These are phyloP conservation scores for Lapara coniferarum DNA, from an alignment of 2,888 invertebrate species.

Conservation along the genomic window DNA sequence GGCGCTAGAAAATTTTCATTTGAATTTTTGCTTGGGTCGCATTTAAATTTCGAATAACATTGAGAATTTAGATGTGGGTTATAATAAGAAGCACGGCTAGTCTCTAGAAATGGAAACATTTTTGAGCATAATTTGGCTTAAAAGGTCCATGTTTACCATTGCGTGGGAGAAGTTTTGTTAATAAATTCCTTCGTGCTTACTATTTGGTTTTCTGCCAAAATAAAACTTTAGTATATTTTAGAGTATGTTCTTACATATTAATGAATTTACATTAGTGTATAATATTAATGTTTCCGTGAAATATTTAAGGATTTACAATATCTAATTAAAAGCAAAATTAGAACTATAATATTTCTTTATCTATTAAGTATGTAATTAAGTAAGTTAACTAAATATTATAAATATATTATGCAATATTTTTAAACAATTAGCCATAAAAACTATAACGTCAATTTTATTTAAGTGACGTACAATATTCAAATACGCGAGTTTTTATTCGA, in stretches of 20 bases:
- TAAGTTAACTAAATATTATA: too few species aligned
- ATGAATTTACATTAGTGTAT: too few species aligned
- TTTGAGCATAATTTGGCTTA: conserved; percentile 4
- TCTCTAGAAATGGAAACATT: neutral
- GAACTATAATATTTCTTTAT: too few species aligned
- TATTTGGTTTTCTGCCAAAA: neutral
- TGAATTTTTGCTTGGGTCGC: conserved; percentile 25
- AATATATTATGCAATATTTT: too few species aligned
- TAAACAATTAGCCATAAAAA: too few species aligned
- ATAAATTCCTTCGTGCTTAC: neutral
- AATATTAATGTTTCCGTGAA: too few species aligned
- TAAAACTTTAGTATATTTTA: neutral
- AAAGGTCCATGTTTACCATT: neutral
- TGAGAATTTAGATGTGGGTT: conserved; percentile 26
- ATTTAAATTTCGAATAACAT: conserved; percentile 26
- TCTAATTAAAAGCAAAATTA: too few species aligned
- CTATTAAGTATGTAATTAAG: too few species aligned
- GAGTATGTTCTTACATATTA: neutral
- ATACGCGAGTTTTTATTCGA: neutral
- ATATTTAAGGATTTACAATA: too few species aligned
- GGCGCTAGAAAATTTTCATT: conserved; percentile 25
- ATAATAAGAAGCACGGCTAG: conserved; percentile 4
- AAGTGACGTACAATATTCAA: too few species aligned
- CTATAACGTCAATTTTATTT: too few species aligned
- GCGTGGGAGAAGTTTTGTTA: neutral